These are phyloP conservation scores for Acanthis flammea DNA, from an alignment of 2,797 vertebrate species.

Conservation along the genomic window DNA sequence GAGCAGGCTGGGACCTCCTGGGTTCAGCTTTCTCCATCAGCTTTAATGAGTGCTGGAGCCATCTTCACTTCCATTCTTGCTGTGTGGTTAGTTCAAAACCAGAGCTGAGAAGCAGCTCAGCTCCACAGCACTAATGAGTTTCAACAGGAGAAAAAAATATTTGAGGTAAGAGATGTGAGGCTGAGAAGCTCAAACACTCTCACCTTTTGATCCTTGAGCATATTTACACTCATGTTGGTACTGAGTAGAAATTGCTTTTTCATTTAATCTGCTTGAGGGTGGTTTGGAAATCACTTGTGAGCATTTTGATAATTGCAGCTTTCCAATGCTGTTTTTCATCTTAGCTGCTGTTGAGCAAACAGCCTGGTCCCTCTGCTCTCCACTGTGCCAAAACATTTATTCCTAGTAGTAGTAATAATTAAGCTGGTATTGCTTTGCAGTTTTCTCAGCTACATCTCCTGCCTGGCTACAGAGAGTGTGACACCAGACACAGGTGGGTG, in stretches of 20 bases:
- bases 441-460: neutral
- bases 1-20: neutral
- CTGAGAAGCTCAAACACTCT: neutral
- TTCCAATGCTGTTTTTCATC: neutral
- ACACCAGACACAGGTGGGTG: neutral
- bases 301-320: neutral
- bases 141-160: neutral
- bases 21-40: neutral
- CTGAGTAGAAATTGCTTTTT: neutral
- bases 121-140: neutral
- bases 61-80: neutral
- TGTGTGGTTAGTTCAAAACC: neutral
- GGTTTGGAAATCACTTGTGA: neutral
- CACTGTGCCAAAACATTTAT: neutral
- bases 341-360: neutral
- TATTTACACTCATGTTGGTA: neutral
- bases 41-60: neutral
- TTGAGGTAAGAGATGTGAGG: constrained; percentile 19
- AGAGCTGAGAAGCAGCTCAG: neutral
- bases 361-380: neutral
- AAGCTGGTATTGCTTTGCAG: neutral
- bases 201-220: neutral
- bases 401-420: neutral
- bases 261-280: neutral
- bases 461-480: rapidly evolving